phyloP scores from a whole-genome alignment of 2,113 vertebrate species.

The Petrocephalus zakoni region DNA sequence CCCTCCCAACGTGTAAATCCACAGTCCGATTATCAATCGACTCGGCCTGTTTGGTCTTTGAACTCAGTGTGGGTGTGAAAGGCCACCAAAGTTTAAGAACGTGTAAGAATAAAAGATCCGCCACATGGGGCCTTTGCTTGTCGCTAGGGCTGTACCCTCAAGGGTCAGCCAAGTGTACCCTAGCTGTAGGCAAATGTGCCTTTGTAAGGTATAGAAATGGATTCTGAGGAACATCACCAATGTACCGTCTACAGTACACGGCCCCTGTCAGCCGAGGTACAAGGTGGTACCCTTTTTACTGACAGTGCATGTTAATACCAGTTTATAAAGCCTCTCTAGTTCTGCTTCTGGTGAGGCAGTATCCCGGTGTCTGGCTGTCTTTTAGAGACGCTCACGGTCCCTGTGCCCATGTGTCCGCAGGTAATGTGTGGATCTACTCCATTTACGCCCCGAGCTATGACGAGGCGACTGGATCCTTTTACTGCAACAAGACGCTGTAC shows the following conservation, averaged over 20 bases:
- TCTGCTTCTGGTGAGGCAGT: not conserved
- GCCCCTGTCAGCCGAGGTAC: too few species aligned
- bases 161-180: too few species aligned
- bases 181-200: too few species aligned
- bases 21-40: not conserved
- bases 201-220: too few species aligned
- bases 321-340: not conserved
- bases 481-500: slow-evolving; percentile 45
- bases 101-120: too few species aligned
- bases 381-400: not conserved
- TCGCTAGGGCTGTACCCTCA: too few species aligned
- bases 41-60: not conserved
- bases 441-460: slow-evolving; percentile 41
- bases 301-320: too few species aligned
- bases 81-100: not conserved
- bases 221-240: too few species aligned
- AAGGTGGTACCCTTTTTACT: too few species aligned
- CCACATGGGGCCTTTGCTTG: too few species aligned
- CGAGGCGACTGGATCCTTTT: accelerated
- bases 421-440: slow-evolving; percentile 50
- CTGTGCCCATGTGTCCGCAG: slow-evolving; percentile 20
- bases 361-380: not conserved
- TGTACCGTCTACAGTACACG: too few species aligned
- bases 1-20: not conserved
- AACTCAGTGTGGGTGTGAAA: not conserved